phyloP scores from a whole-genome alignment of 2,888 invertebrate genomes.

The Drosophila leonis region DNA sequence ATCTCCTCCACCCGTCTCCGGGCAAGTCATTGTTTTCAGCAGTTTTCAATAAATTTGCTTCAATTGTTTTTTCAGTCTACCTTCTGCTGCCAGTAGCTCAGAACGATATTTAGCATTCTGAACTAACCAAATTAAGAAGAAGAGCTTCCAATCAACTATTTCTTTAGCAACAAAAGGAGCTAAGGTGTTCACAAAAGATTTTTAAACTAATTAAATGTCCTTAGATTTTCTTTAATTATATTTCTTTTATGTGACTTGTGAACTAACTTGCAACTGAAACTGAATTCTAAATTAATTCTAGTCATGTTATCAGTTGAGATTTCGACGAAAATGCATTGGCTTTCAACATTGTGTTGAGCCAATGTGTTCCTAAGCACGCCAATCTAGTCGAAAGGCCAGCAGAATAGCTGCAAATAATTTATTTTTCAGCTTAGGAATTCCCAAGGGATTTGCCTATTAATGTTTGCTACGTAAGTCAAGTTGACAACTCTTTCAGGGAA shows the following conservation, averaged over 20 bases:
- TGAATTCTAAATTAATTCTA: neutral
- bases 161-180: neutral
- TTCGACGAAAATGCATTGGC: neutral
- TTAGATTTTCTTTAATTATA: neutral
- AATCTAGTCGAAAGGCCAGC: no score
- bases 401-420: neutral
- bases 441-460: neutral
- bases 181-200: neutral
- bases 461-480: neutral
- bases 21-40: constrained; percentile 11
- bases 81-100: neutral
- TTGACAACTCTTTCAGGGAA: neutral
- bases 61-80: constrained; percentile 1
- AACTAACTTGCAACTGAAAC: neutral
- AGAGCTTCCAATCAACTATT: neutral
- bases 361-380: no score
- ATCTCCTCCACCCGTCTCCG: neutral
- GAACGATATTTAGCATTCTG: neutral
- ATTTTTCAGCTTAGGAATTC: neutral
- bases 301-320: neutral
- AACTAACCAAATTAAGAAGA: neutral
- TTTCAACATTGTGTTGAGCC: neutral
- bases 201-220: constrained; percentile 1
- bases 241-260: neutral
- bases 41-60: constrained; percentile 10